Percentiles rank a stretch among this genome's conserved stretches.
These are phyloP conservation scores for Aphelenchoides avenae DNA, from an alignment of 1,140 invertebrate species.

Conservation along the genomic window DNA sequence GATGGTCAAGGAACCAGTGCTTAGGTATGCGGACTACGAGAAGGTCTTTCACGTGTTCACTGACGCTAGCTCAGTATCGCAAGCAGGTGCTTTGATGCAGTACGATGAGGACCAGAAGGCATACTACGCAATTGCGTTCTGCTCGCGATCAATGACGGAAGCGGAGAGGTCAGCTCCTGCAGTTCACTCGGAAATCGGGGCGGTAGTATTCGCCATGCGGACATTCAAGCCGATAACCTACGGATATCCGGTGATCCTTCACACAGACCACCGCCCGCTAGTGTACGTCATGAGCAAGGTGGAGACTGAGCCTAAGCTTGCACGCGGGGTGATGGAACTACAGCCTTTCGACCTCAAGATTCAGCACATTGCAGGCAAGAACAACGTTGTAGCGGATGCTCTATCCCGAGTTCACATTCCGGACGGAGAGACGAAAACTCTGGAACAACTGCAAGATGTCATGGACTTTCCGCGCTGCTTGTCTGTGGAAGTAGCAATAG, in stretches of 20 bases:
- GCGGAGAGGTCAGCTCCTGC: slow-evolving; percentile 8
- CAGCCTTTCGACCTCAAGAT: slow-evolving; percentile 12
- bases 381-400: slow-evolving; percentile 12
- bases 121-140: slow-evolving; percentile 22
- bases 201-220: slow-evolving; percentile 11
- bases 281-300: slow-evolving; percentile 13
- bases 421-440: not conserved
- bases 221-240: slow-evolving; percentile 23
- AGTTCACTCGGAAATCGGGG: slow-evolving; percentile 16
- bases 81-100: slow-evolving; percentile 15
- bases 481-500: not conserved
- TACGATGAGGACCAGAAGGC: not conserved
- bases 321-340: slow-evolving; percentile 23
- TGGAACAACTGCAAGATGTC: slow-evolving; percentile 12
- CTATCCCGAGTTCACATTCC: not conserved
- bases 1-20: too few species aligned
- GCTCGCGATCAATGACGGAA: not conserved
- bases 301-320: slow-evolving; percentile 3
- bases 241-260: slow-evolving; percentile 5
- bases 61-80: slow-evolving; percentile 18
- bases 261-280: slow-evolving; percentile 25
- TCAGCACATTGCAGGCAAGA: slow-evolving; percentile 3
- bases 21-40: slow-evolving; percentile 18
- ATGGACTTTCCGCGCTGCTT: slow-evolving; percentile 11
- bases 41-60: slow-evolving; percentile 23